A percentile compares a stretch with the other conserved stretches of the same genome.
Conservation (phyloP, 2,888 invertebrate species). For the Didymodactylos carnosus region DNA sequence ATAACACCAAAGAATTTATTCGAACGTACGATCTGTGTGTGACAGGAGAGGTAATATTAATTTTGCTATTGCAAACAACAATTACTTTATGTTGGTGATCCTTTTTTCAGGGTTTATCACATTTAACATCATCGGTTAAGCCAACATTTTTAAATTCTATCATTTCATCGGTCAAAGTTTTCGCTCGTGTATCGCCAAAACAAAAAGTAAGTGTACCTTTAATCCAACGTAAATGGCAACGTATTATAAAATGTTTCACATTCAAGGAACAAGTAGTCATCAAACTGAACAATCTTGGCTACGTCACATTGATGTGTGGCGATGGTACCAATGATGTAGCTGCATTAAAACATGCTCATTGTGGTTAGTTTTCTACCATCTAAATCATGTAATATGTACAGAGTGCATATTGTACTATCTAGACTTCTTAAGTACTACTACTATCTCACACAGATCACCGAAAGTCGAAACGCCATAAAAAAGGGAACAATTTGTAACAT, state of each 20-base stretch:
- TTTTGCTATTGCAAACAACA: background rate
- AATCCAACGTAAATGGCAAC: background rate
- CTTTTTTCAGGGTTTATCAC: slow-evolving; percentile 44
- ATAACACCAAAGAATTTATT: slow-evolving; percentile 13
- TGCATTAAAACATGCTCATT: slow-evolving; percentile 18
- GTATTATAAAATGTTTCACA: background rate
- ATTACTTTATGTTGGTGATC: background rate
- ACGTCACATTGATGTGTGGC: slow-evolving; percentile 81
- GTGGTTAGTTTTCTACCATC: slow-evolving; percentile 21
- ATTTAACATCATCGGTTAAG: slow-evolving; percentile 35
- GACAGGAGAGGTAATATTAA: slow-evolving; percentile 55
- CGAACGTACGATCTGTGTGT: slow-evolving; percentile 62
- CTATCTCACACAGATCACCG: no score
- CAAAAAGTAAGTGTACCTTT: slow-evolving; percentile 47
- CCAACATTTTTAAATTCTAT: slow-evolving; percentile 40
- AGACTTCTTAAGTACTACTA: no score
- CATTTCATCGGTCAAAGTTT: slow-evolving; percentile 68
- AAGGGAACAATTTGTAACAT: no score
- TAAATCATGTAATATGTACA: background rate
- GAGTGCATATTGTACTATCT: background rate
- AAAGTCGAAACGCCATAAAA: no score
- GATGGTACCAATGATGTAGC: slow-evolving; percentile 99
- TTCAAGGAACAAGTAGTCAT: slow-evolving; percentile 63
- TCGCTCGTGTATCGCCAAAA: slow-evolving; percentile 90
- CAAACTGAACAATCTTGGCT: slow-evolving; percentile 45